These are phyloP conservation scores for Eleginops maclovinus DNA, from an alignment of 2,113 vertebrate species.

Conservation along the genomic window DNA sequence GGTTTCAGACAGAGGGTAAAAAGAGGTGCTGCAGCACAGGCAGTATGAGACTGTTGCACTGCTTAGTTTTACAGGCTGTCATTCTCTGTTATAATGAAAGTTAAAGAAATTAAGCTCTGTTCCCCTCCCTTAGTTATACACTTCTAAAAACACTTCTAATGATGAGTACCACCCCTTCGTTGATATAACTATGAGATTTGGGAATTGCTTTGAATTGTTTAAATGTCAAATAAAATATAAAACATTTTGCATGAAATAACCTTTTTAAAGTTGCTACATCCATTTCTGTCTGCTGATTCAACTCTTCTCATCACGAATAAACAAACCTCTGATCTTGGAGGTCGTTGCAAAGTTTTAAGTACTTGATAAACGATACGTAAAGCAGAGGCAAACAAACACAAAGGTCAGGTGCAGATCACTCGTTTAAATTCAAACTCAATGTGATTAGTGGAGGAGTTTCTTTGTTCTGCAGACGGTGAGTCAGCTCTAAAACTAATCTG, in stretches of 20 bases:
- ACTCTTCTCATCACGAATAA: neutral
- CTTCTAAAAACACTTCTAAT: neutral
- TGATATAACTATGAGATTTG: no score
- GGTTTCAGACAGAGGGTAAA: no score
- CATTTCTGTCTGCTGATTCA: neutral
- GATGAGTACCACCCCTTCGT: no score
- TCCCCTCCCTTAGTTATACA: neutral
- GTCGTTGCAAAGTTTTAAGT: neutral
- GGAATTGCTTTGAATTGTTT: no score
- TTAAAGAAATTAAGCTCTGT: neutral
- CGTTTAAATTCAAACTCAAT: neutral
- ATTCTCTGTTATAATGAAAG: neutral
- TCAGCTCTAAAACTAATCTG: neutral
- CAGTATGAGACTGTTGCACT: no score
- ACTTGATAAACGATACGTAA: neutral
- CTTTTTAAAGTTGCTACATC: neutral
- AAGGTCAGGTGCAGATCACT: neutral
- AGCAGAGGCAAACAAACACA: neutral
- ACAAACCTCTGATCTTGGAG: neutral
- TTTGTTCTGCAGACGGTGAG: constrained; percentile 30
- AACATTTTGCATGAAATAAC: neutral
- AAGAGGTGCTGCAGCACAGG: no score
- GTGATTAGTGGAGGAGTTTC: constrained; percentile 12
- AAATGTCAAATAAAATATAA: neutral
- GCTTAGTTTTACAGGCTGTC: no score